Evolutionary conservation across 2,888 invertebrate species (phyloP).

Genomic region (Druceiella hillmani): DNA sequence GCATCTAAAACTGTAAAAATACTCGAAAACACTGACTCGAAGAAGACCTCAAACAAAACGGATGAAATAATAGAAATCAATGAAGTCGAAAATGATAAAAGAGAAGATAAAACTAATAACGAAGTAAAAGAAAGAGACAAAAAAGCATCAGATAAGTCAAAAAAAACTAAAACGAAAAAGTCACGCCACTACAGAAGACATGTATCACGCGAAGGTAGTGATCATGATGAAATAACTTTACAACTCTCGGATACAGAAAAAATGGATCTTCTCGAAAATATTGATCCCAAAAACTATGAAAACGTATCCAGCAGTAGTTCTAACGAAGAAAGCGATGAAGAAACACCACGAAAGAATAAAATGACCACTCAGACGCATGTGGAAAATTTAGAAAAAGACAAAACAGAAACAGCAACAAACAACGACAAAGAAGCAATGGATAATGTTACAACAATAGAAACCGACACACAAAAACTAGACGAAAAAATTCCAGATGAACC

Average conservation of each 20-base stretch:
- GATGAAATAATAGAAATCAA: constrained; percentile 13
- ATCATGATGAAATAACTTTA: constrained; percentile 44
- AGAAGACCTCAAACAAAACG: constrained; percentile 9
- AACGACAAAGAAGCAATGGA: too few relatives aligned
- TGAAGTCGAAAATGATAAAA: constrained; percentile 25
- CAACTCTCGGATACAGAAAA: constrained; percentile 47
- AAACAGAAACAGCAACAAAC: too few relatives aligned
- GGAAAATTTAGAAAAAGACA: constrained; percentile 23
- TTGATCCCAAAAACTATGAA: constrained; percentile 36
- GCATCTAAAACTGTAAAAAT: too few relatives aligned
- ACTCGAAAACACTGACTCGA: constrained; percentile 13
- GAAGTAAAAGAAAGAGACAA: constrained; percentile 29
- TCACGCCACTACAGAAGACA: constrained; percentile 18
- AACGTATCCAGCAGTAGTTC: constrained; percentile 28
- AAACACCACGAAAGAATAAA: neutral
- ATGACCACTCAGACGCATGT: constrained; percentile 28
- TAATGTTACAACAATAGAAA: too few relatives aligned
- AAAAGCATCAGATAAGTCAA: constrained; percentile 33
- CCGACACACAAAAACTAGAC: too few relatives aligned
- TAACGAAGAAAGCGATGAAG: constrained; percentile 4
- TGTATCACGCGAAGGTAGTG: constrained; percentile 33
- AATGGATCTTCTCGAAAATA: constrained; percentile 44
- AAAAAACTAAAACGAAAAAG: constrained; percentile 36
- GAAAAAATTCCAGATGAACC: too few relatives aligned
- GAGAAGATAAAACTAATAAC: constrained; percentile 30